Conservation (phyloP, 2,888 invertebrate species). For the Nomada goodeniana region DNA sequence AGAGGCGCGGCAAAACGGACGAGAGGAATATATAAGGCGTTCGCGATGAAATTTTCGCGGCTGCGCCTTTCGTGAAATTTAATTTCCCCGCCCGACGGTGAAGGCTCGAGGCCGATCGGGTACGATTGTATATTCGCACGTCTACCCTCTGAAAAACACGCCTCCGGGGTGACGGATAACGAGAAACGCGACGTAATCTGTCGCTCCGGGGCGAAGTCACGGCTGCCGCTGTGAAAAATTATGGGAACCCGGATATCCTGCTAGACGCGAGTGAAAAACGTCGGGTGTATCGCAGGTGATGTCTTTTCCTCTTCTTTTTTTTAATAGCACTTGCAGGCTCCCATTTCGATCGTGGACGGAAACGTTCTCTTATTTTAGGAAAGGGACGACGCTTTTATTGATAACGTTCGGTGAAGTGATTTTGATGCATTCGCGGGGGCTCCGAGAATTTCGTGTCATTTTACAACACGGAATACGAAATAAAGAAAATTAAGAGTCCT, state of each 20-base stretch:
- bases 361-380: too few species aligned
- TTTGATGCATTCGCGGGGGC: too few species aligned
- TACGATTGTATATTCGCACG: conserved; percentile 39
- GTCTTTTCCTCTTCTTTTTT: conserved; percentile 16
- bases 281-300: neutral
- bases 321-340: conserved; percentile 2
- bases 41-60: neutral
- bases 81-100: neutral
- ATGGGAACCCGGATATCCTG: neutral
- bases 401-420: too few species aligned
- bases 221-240: conserved; percentile 11
- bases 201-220: conserved; percentile 22
- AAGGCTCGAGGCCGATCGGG: conserved; percentile 17
- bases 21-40: neutral
- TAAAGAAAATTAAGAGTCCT: too few species aligned
- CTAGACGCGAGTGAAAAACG: neutral
- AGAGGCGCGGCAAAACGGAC: neutral
- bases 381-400: too few species aligned
- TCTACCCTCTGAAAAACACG: conserved; percentile 19
- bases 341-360: neutral
- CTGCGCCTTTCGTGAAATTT: conserved; percentile 11
- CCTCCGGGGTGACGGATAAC: conserved; percentile 11
- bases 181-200: conserved; percentile 36
- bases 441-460: too few species aligned
- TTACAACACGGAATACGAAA: too few species aligned